Percentiles rank a stretch among this genome's conserved stretches.
Evolutionary conservation across 1,140 invertebrate species (phyloP).

Genomic region (Octopus bimaculoides): DNA sequence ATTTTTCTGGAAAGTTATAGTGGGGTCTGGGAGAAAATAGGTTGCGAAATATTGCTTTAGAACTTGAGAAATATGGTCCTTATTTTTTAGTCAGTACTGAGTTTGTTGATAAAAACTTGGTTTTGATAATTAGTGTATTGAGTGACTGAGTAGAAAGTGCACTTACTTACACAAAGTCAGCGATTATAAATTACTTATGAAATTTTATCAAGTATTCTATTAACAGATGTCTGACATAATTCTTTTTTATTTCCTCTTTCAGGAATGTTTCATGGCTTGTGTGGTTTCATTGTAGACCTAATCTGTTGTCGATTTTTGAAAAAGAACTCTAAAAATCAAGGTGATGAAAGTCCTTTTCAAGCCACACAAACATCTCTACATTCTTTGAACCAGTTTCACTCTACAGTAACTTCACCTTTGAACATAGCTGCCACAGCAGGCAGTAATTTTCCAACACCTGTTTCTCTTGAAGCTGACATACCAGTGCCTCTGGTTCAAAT

Average conservation of each 20-base stretch:
- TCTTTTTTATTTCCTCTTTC: slow-evolving; percentile 20
- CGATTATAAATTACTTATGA: neutral
- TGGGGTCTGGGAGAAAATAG: too few relatives aligned
- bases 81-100: neutral
- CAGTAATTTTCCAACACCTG: too few relatives aligned
- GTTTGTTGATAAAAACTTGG: neutral
- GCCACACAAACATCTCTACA: too few relatives aligned
- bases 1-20: too few relatives aligned
- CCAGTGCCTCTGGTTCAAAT: too few relatives aligned
- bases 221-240: neutral
- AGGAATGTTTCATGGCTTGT: slow-evolving; percentile 42
- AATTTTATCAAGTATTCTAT: neutral
- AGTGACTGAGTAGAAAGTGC: neutral
- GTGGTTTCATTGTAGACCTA: slow-evolving; percentile 40
- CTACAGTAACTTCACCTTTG: too few relatives aligned
- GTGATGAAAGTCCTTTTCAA: too few relatives aligned
- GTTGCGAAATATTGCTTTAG: too few relatives aligned
- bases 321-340: too few relatives aligned
- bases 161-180: neutral
- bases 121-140: neutral
- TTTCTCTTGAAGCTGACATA: too few relatives aligned
- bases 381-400: too few relatives aligned
- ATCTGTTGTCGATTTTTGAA: slow-evolving; percentile 38
- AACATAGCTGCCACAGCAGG: too few relatives aligned
- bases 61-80: neutral